Conservation (phyloP, 2,888 invertebrate species). For the Anarsia innoxiella region DNA sequence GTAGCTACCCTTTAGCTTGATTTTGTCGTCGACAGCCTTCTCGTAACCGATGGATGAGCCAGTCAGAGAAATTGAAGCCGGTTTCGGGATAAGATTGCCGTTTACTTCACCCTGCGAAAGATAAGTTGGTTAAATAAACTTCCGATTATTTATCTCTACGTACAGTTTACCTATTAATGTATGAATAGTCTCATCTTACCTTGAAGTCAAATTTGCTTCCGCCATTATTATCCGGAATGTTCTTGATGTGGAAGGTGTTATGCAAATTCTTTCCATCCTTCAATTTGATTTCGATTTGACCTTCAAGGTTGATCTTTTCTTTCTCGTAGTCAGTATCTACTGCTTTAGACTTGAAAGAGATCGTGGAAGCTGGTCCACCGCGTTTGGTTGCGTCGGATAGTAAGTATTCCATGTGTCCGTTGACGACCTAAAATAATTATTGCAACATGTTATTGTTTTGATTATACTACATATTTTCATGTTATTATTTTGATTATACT, state of each 20-base stretch:
- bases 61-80: slow-evolving; percentile 33
- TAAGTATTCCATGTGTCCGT: slow-evolving; percentile 39
- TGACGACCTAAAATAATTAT: too few species aligned
- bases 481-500: background rate
- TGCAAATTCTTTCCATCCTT: slow-evolving; percentile 49
- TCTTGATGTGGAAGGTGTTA: slow-evolving; percentile 42
- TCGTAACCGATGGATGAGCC: slow-evolving; percentile 34
- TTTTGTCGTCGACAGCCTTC: slow-evolving; percentile 42
- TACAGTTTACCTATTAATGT: background rate
- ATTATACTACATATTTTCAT: background rate
- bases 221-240: slow-evolving; percentile 40
- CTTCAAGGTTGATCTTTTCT: slow-evolving; percentile 42
- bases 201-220: slow-evolving; percentile 47
- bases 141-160: background rate
- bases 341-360: slow-evolving; percentile 49
- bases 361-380: slow-evolving; percentile 45
- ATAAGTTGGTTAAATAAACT: too few species aligned
- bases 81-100: slow-evolving; percentile 50
- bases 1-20: slow-evolving; percentile 56
- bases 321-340: slow-evolving; percentile 43
- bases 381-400: slow-evolving; percentile 52
- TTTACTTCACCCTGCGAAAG: slow-evolving; percentile 12
- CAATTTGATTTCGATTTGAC: slow-evolving; percentile 44
- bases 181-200: slow-evolving; percentile 25
- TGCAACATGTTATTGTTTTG: background rate